Conservation (phyloP, 2,113 vertebrate species). For the Gadus chalcogrammus region DNA sequence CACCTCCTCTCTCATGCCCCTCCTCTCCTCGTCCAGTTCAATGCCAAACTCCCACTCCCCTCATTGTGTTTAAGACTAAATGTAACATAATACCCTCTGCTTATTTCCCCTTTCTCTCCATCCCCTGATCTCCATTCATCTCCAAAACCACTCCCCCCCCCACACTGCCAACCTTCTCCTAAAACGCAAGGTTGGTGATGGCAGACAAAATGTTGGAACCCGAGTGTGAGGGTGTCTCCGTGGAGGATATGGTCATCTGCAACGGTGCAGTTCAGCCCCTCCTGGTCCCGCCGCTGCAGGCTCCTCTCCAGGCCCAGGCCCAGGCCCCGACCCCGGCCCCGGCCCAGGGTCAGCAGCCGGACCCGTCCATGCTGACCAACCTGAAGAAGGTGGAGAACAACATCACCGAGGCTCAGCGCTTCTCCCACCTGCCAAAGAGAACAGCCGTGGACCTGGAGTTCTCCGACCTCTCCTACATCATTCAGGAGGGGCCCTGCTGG, state of each 20-base stretch:
- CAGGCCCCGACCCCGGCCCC: constrained; percentile 56
- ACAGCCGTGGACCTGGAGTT: constrained; percentile 93
- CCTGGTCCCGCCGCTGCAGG: too few relatives aligned
- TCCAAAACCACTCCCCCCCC: background rate
- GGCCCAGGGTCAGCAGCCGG: constrained; percentile 61
- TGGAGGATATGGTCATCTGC: constrained; percentile 76
- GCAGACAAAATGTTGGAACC: constrained; percentile 75
- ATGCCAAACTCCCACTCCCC: too few relatives aligned
- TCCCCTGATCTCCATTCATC: background rate
- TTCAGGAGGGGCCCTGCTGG: constrained; percentile 92
- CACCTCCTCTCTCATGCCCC: too few relatives aligned
- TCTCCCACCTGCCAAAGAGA: constrained; percentile 91
- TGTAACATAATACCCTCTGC: background rate
- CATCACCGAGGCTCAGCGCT: constrained; percentile 89
- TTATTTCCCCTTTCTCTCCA: background rate
- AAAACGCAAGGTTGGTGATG: constrained; percentile 46
- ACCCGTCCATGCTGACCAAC: constrained; percentile 80
- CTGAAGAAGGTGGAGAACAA: constrained; percentile 96
- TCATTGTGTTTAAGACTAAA: background rate
- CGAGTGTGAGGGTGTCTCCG: constrained; percentile 73
- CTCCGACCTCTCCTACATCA: constrained; percentile 88
- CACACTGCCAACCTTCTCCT: background rate
- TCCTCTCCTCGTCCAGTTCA: too few relatives aligned
- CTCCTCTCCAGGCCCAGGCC: constrained; percentile 1
- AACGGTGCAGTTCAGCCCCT: constrained; percentile 30